Conservation (phyloP, 2,113 vertebrate genomes). For the Tetrao urogallus region DNA sequence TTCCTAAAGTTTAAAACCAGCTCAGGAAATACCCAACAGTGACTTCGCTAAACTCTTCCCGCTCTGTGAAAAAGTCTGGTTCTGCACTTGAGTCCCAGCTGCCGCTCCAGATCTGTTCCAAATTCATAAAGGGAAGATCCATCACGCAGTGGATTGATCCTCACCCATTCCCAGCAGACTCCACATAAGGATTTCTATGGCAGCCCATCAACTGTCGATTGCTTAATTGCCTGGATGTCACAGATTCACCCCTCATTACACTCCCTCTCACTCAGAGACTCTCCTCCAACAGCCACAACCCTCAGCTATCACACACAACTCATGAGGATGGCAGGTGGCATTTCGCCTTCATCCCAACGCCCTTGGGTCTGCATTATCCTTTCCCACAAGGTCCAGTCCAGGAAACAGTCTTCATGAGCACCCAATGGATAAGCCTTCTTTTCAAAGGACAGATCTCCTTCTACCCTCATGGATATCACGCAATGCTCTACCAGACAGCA, state of each 20-base stretch:
- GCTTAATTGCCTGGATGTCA: neutral
- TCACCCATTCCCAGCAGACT: neutral
- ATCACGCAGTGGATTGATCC: neutral
- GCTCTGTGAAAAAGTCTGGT: neutral
- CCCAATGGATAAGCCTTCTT: neutral
- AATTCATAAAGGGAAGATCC: neutral
- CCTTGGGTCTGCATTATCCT: neutral
- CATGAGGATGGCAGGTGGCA: neutral
- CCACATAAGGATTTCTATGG: neutral
- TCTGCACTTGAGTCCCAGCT: neutral
- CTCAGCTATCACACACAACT: neutral
- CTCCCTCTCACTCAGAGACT: neutral
- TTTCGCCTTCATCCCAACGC: neutral
- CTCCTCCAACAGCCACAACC: neutral
- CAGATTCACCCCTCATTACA: neutral
- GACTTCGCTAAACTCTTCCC: neutral
- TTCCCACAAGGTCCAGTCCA: neutral
- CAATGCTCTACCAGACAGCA: neutral
- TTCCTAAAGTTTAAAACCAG: neutral
- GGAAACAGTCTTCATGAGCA: neutral
- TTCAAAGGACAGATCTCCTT: neutral
- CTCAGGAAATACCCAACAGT: neutral
- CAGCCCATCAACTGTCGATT: neutral
- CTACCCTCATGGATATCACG: neutral
- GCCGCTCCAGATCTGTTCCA: neutral